Base-by-base conservation (phyloP, 2,888 invertebrate genomes). In the Oxyteleia sp. region DNA sequence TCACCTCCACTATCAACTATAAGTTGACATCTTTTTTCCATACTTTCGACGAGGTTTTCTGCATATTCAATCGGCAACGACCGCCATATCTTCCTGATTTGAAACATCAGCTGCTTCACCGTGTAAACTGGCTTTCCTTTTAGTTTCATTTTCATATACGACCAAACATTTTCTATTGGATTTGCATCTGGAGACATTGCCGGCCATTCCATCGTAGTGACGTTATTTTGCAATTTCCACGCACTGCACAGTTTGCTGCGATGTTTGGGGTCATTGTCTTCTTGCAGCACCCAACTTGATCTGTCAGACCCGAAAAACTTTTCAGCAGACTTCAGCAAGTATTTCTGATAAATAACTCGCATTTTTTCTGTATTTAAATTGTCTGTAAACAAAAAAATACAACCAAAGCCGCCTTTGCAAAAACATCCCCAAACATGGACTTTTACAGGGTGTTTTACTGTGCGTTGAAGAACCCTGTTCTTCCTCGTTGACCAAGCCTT, bases 1-100 rank as follows among this genome's bases (percentile, higher is more conserved):
- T 80, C 79, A 20, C 79, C 71, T 51, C 71, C 63, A 57, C 71
- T 82, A 26, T 51, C 29, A n/a, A 76, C 61, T 61, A 82, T 63
- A 23, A 29, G 43, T 32, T 69, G 61, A 51, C 82, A 82, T 35
- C 71, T 59, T 72, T 38, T 41, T 93, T 71, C 95, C 95, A 71
- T 94, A 93, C 80, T 94, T 89, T 82, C 45, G 5, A 69, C 43
- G 11, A 82, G 26, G 4, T 83, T 75, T 68, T 35, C 51, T 23
- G 75, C 76, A 41, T 71, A 82, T 49, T 71, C 15, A 18, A 4
- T n/a, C 10, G 57, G 45, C 11, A 82, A 47, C 4, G 41, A 76
- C 15, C 51, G n/a, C 68, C 61, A 68, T 59, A 75, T 68, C 15
- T 13, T 13, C 29, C 16, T 29, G 32, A 81, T 47, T 10, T 59